Base-by-base conservation (phyloP, 2,888 invertebrate species). In the Lacanobia oleracea region DNA sequence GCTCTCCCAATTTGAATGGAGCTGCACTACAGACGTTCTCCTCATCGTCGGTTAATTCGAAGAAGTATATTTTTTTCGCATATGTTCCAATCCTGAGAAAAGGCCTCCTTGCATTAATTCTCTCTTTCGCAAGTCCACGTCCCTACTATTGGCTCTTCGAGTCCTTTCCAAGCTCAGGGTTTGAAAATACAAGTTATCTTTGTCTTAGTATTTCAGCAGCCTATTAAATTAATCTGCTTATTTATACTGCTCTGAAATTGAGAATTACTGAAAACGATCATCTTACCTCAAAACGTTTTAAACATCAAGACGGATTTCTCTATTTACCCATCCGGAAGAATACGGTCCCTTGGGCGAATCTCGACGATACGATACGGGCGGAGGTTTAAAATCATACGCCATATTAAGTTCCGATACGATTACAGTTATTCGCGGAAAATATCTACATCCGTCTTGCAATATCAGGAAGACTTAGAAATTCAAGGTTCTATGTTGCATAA, bases 381-480 rank as follows among this genome's bases (percentile, higher is more conserved):
- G 59, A 54, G 45, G 57, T 54, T 50, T 16, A 40, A n/a, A 56
- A 80, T 80, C 75, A 80, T 67, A 74, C 79, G 83, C 23, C 37
- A 27, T 74, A 50, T 74, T 68, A 57, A 53, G 23, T 82, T 54
- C 54, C 50, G n/a, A 82, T 74, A 62, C 45, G 66, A 72, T 79
- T 77, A 81, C 82, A 7, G 45, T 12, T 23, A 67, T 67, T 67
- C 48, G 79, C 59, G 63, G 83, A 57, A 79, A 73, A 64, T 64
- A 45, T 54, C 45, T 40, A 63, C 53, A 73, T 64, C 43, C 59
- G 60, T 69, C 43, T 66, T 48, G 63, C 12, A 72, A 48, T 81
- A 77, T 69, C 83, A 69, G 64, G 80, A 80, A 80, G 69, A 80
- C 80, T 61, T 80, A 80, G 53, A 80, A 79, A 64, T 64, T 79